These are phyloP conservation scores for Chascanopsetta lugubris DNA, from an alignment of 2,113 vertebrate genomes.

Conservation along the genomic window DNA sequence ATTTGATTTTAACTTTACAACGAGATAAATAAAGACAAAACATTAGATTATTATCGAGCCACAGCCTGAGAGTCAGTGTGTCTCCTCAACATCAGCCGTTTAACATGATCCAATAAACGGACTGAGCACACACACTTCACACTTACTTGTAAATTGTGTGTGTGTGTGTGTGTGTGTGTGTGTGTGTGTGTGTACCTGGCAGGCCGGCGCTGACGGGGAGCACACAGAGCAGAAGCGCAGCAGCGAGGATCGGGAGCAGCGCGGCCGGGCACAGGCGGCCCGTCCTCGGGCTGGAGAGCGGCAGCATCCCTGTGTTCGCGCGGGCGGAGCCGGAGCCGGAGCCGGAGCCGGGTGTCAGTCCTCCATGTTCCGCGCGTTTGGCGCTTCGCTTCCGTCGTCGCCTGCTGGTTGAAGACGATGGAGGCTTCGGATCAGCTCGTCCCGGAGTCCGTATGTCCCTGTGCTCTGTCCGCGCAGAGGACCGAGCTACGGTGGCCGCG, in stretches of 20 bases:
- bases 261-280: constrained; percentile 61
- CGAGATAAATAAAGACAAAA: too few relatives aligned
- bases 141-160: too few relatives aligned
- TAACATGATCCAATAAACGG: too few relatives aligned
- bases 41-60: too few relatives aligned
- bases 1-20: too few relatives aligned
- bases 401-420: background rate
- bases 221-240: constrained; percentile 47
- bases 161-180: background rate
- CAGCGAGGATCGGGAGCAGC: constrained; percentile 47
- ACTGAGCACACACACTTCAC: too few relatives aligned
- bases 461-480: constrained; percentile 36
- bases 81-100: too few relatives aligned
- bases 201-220: constrained; percentile 29
- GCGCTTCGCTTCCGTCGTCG: background rate
- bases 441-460: constrained; percentile 23
- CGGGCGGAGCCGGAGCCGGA: constrained; percentile 41
- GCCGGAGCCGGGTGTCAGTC: constrained; percentile 59
- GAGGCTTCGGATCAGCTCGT: constrained; percentile 1
- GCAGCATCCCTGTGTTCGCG: constrained; percentile 65
- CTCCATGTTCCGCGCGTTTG: constrained; percentile 43
- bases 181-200: constrained; percentile 57
- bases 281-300: constrained; percentile 48
- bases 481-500: too few relatives aligned
- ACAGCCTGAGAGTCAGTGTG: too few relatives aligned